A percentile compares a stretch with the other conserved stretches of the same genome.
These are phyloP conservation scores for Helarctos malayanus DNA, from an alignment of 2,797 vertebrate species.

Conservation along the genomic window DNA sequence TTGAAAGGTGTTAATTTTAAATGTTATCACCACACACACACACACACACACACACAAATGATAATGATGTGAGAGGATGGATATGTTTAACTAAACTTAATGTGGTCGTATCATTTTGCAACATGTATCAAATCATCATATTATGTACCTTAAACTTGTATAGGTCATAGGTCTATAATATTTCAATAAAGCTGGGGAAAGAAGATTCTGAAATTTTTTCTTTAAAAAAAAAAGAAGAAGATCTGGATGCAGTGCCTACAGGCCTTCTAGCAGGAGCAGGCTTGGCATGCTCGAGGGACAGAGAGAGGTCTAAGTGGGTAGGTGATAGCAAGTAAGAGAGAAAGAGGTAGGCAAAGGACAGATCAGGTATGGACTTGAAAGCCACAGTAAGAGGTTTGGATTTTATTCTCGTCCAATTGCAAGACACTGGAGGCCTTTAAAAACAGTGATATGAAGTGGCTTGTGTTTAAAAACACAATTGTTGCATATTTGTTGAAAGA, in stretches of 20 bases:
- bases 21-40: neutral
- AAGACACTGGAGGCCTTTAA: neutral
- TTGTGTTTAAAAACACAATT: neutral
- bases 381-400: neutral
- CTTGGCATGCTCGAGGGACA: neutral
- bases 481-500: neutral
- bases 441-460: neutral
- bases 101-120: neutral
- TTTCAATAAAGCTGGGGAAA: neutral
- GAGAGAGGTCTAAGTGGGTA: neutral
- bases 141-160: neutral
- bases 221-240: neutral
- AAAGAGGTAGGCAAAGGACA: neutral
- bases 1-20: neutral
- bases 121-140: neutral
- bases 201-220: neutral
- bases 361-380: neutral
- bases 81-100: neutral
- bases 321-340: neutral
- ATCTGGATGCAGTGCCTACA: neutral
- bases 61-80: neutral
- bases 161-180: neutral
- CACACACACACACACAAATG: neutral
- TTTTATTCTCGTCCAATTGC: neutral
- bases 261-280: neutral